phyloP scores from a whole-genome alignment of 2,797 vertebrate genomes.

The Ammospiza maritima region DNA sequence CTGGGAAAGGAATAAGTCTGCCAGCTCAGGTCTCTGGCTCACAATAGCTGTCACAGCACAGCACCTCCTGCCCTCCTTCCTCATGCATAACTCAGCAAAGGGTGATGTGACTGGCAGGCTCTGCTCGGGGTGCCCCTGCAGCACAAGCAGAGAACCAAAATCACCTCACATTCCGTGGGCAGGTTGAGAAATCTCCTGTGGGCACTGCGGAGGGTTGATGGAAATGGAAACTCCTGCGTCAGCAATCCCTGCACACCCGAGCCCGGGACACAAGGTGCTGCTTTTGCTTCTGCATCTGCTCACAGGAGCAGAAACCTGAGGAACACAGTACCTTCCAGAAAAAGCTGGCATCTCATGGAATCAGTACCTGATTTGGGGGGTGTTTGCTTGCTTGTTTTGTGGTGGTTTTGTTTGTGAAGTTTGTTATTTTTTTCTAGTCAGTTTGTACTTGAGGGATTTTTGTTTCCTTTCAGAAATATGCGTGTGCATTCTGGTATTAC shows the following conservation, averaged over 20 bases:
- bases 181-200: neutral
- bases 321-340: neutral
- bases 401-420: neutral
- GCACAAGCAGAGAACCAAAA: neutral
- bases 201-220: neutral
- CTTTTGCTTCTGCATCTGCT: neutral
- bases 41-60: slow-evolving; percentile 22
- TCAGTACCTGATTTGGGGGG: neutral
- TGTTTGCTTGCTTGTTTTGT: neutral
- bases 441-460: neutral
- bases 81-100: slow-evolving; percentile 24
- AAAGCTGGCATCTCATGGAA: neutral
- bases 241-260: neutral
- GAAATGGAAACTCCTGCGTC: neutral
- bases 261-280: neutral
- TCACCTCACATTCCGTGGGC: neutral
- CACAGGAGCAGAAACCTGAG: neutral
- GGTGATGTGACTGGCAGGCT: slow-evolving; percentile 38
- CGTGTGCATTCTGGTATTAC: neutral
- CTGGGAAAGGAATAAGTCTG: neutral
- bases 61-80: slow-evolving; percentile 50
- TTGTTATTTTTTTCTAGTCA: neutral
- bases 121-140: neutral
- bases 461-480: neutral
- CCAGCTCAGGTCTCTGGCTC: slow-evolving; percentile 22